Evolutionary conservation across 2,888 invertebrate species (phyloP), one percentile per base, ranked within the genome.

Genomic region (Theretra japonica): DNA sequence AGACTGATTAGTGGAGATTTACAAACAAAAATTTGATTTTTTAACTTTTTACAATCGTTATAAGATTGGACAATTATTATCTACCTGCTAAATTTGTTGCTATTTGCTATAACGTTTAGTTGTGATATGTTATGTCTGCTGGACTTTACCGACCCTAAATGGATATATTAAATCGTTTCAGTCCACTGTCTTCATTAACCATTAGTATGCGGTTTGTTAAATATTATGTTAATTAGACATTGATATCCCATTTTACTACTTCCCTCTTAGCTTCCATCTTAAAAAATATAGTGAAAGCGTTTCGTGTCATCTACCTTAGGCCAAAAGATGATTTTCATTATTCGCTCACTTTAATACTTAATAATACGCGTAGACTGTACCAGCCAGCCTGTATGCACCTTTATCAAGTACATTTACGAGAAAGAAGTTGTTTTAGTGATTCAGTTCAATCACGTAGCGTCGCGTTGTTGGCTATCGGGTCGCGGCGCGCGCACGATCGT

Each of bases 401-500:
- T 41, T 41, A 33, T 33, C 33, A 41, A 41, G 15, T 41, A 41
- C 41, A 15, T 41, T 69, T 56, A 33, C 33, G 41, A 48, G 57
- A 48, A 53, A 70, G 41, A 41, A 65, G 41, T 65, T 65, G 48
- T 65, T 60, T 62, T 70, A 60, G 53, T 56, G 65, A 53, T 74
- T 74, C 74, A 78, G 76, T 86, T 79, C 78, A 79, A 78, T 86
- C 89, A 88, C 89, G 89, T 88, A 83, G 65, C 62, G 48, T 65
- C 41, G 65, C 62, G 48, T 65, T 23, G 65, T 65, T 60, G 30
- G 65, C 48, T 65, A 65, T 25, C 6, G 57, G 21, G 76, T 75
- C 72, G 74, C 79, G 78, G 77, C 77, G 77, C 72, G 79, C 83
- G 85, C 87, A 84, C 87, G 84, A 76, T 76, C 79, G 79, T 74